Evolutionary conservation across 1,140 invertebrate species (phyloP), one percentile per base, ranked within the genome.

Genomic region (Drosophila bocki): DNA sequence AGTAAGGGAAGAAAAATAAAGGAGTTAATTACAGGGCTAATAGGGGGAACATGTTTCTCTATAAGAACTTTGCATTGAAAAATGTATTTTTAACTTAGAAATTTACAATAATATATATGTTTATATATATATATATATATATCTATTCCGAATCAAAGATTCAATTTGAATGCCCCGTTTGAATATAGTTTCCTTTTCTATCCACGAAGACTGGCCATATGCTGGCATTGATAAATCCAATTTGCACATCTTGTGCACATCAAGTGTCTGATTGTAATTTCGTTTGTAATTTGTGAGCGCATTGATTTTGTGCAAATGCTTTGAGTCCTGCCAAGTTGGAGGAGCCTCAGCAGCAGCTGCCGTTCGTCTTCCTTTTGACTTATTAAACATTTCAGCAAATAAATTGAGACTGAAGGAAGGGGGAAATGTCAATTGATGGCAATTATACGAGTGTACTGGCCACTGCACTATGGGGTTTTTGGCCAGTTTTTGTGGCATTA

Each of bases 391-490:
- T 72, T 58, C 22, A 78, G 72, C 51, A 84, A 78, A 85, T 81
- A 85, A 65, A 58, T 63, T 75, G 41, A 54, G 1, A 48, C 26
- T 47, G 48, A 17, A 29, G 17, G 44, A 22, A 77, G 69, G 51
- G n/a, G 51, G 22, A 81, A 78, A 75, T 86, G 78, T 82, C 82
- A 86, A 85, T 86, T 82, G 69, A 47, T 51, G 33, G 53, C 60
- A 32, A 72, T 50, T 72, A 63, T 29, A 32, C 29, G 13, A 41
- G 58, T 12, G 17, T 42, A 8, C 41, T 5, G 13, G 37, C 13
- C 37, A 51, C 48, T n/a, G n/a, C n/a, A n/a, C n/a, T n/a, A n/a
- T n/a, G n/a, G n/a, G n/a, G n/a, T n/a, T n/a, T n/a, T n/a, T n/a
- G n/a, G n/a, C n/a, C n/a, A n/a, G n/a, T n/a, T n/a, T n/a, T n/a